Base-by-base conservation (phyloP, 2,888 invertebrate genomes). In the Tetramorium bicarinatum region DNA sequence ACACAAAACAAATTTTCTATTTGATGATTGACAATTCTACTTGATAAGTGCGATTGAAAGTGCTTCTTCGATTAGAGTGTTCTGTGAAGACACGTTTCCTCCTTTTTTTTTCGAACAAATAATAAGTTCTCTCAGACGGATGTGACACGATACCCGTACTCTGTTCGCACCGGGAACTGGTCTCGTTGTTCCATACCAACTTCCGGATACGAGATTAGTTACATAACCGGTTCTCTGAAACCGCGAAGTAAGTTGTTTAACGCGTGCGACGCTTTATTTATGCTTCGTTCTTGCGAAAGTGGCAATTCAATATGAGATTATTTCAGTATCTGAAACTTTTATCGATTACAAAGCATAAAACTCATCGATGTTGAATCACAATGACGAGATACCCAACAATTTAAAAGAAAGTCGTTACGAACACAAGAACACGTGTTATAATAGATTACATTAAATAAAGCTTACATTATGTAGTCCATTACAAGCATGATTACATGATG, bases 171-270 rank as follows among this genome's bases (percentile, higher is more conserved):
- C 29, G 18, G 21, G 52, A 81, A 83, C 82, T 87, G 81, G 85
- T 87, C 87, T 79, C 76, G 66, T 66, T 82, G 41, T 75, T 62
- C 15, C 62, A 64, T 80, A 66, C 69, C 76, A 82, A 86, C 83
- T 88, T 87, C 87, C 88, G 86, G 83, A 81, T 85, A 76, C 77
- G 85, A 87, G 87, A 90, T 87, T 89, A 87, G 90, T 90, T 90
- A 84, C 85, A 85, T 85, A 90, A 90, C 85, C 82, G 88, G 85
- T 85, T 76, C 72, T 80, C 75, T 77, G 66, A 34, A 85, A 84
- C 74, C 75, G 82, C 75, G 84, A 72, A 80, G 85, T 89, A 88
- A 88, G 87, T 84, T 85, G 85, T 89, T 89, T 88, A 89, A 89
- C 83, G 80, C 87, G 83, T 77, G 75, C 54, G 64, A 47, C 62